Conservation (phyloP, 2,797 vertebrate genomes). For the Antrozous pallidus region DNA sequence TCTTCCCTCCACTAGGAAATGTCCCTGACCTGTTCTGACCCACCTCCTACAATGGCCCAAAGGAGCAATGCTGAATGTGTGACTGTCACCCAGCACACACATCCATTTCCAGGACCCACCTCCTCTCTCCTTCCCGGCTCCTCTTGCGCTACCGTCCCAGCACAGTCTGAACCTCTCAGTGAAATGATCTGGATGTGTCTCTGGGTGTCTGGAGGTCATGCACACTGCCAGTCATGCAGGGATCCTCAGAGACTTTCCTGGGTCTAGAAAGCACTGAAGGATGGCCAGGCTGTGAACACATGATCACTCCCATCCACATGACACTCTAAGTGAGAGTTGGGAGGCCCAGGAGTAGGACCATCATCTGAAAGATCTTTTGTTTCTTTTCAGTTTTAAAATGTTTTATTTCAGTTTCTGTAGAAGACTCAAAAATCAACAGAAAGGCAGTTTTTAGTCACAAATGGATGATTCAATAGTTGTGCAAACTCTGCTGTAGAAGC, state of each 20-base stretch:
- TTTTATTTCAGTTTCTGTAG: slow-evolving; percentile 83
- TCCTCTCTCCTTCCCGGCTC: rapidly evolving
- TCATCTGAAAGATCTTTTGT: neutral
- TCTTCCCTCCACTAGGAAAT: neutral
- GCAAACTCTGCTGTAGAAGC: neutral
- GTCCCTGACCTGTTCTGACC: neutral
- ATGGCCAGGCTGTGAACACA: rapidly evolving
- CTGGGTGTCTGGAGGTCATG: neutral
- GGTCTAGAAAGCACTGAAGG: neutral
- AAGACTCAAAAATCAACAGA: slow-evolving; percentile 67
- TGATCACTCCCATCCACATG: neutral
- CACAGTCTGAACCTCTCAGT: rapidly evolving
- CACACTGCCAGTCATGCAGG: no score
- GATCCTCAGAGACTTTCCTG: neutral
- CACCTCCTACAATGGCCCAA: rapidly evolving
- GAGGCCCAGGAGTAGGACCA: neutral
- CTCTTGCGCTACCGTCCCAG: rapidly evolving
- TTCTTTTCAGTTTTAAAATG: slow-evolving; percentile 46
- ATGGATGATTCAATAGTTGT: neutral
- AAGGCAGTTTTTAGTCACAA: slow-evolving; percentile 53
- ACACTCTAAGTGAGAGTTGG: neutral
- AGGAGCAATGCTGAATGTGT: neutral
- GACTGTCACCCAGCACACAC: rapidly evolving
- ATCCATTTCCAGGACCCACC: rapidly evolving
- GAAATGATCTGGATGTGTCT: neutral